Conservation (phyloP, 2,797 vertebrate genomes). For the Columba guinea region DNA sequence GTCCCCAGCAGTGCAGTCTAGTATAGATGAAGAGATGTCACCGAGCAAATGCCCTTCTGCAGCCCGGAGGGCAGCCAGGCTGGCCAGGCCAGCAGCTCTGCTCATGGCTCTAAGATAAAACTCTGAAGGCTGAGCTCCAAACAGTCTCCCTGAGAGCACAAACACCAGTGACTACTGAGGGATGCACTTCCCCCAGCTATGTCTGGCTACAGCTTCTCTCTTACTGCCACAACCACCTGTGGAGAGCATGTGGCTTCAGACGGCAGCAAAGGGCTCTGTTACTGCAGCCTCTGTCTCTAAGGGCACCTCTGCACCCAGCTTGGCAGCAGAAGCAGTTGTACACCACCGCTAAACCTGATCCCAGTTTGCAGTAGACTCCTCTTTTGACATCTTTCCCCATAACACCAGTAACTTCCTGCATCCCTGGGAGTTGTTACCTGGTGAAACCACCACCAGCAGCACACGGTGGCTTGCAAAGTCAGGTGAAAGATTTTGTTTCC, state of each 20-base stretch:
- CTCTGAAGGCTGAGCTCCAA: neutral
- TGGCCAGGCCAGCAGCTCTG: neutral
- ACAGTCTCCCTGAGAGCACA: neutral
- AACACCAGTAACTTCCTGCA: neutral
- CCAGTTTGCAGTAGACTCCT: neutral
- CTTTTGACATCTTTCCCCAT: neutral
- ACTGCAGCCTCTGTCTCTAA: neutral
- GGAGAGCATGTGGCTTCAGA: neutral
- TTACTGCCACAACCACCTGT: neutral
- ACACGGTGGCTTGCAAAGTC: neutral
- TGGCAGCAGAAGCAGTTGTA: neutral
- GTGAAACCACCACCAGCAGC: neutral
- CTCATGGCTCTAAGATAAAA: neutral
- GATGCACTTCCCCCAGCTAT: neutral
- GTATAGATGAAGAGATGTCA: neutral
- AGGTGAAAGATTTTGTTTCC: constrained; percentile 3
- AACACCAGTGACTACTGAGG: neutral
- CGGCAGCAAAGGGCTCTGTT: neutral
- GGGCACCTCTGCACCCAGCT: neutral
- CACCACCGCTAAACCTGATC: neutral
- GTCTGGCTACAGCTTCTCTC: neutral
- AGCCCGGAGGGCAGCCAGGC: neutral
- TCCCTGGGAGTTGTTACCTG: neutral
- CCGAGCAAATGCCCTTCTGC: neutral
- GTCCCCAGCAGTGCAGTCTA: fast-evolving